Conservation (phyloP, 2,797 vertebrate genomes). For the Rhincodon typus region DNA sequence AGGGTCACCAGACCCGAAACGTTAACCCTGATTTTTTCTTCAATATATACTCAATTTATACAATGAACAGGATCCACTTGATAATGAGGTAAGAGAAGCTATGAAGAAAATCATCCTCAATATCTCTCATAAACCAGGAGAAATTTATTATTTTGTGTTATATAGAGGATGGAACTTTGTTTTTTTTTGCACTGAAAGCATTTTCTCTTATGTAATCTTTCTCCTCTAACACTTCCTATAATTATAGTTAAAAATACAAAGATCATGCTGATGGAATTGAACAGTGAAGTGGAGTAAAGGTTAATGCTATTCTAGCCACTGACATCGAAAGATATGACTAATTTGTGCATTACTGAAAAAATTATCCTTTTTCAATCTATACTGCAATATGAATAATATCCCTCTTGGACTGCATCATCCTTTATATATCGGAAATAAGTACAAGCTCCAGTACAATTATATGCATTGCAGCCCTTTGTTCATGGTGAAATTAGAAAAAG, state of each 20-base stretch:
- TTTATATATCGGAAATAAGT: not conserved
- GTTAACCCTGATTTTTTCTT: no score
- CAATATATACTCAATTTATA: not conserved
- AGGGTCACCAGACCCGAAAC: no score
- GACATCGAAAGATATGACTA: not conserved
- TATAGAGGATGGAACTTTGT: not conserved
- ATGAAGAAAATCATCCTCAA: not conserved
- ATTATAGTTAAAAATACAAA: not conserved
- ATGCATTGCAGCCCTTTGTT: not conserved
- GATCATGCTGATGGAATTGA: not conserved
- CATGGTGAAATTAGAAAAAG: not conserved
- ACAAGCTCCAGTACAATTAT: not conserved
- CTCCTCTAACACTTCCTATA: not conserved
- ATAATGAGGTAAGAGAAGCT: not conserved
- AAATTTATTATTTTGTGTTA: not conserved
- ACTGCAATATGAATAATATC: not conserved
- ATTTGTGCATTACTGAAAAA: slow-evolving; percentile 5
- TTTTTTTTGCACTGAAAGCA: not conserved
- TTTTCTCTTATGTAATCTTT: not conserved
- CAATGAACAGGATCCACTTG: not conserved
- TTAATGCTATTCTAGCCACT: not conserved
- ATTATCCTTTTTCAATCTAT: not conserved
- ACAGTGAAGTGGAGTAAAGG: slow-evolving; percentile 1
- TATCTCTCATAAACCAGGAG: not conserved
- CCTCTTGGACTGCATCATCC: not conserved